Evolutionary conservation across 2,797 vertebrate species (phyloP).

Genomic region (Dicrostonyx torquatus): DNA sequence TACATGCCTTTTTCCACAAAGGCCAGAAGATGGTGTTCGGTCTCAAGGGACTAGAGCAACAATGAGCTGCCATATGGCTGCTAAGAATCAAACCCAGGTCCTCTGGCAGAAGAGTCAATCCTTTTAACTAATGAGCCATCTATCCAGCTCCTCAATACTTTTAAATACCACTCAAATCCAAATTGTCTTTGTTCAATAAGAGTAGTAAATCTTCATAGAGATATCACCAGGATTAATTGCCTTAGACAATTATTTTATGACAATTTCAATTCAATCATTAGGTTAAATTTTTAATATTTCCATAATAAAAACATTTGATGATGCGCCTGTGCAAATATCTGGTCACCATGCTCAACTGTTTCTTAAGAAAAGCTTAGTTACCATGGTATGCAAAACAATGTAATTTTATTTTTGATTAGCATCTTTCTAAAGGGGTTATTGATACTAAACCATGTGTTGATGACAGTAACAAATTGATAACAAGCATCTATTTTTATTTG

Average conservation of each 20-base stretch:
- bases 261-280: constrained; percentile 26
- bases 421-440: constrained; percentile 49
- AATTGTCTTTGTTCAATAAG: neutral
- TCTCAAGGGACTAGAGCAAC: neutral
- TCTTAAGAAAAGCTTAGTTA: constrained; percentile 31
- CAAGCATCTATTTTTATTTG: neutral
- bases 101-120: neutral
- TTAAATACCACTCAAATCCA: constrained; percentile 40
- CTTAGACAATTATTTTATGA: constrained; percentile 30
- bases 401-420: constrained; percentile 58
- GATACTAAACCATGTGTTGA: constrained; percentile 40
- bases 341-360: neutral
- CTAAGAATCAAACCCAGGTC: neutral
- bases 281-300: constrained; percentile 40
- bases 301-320: constrained; percentile 46
- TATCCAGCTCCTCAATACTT: neutral
- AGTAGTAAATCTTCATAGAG: constrained; percentile 40
- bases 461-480: neutral
- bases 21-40: neutral
- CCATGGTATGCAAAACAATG: neutral
- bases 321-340: constrained; percentile 23
- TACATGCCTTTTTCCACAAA: neutral
- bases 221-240: constrained; percentile 35
- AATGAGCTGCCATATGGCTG: neutral
- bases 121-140: neutral